A percentile compares a stretch with the other conserved stretches of the same genome.
Evolutionary conservation across 2,113 vertebrate species (phyloP).

Genomic region (Pavo muticus): DNA sequence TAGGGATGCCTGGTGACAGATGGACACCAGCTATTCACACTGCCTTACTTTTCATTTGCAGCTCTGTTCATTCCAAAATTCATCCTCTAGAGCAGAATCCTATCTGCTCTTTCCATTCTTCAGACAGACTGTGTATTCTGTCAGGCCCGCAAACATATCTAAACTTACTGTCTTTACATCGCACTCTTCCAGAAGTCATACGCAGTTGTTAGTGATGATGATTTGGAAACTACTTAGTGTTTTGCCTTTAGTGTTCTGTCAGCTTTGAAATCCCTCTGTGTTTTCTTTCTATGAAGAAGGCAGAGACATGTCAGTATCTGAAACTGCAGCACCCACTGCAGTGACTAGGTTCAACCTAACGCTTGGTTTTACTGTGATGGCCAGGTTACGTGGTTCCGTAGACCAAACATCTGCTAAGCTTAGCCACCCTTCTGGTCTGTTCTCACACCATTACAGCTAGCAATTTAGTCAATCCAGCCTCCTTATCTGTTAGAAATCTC

Average conservation of each 20-base stretch:
- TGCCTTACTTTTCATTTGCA: fast-evolving
- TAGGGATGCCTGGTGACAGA: background rate
- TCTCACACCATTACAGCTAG: background rate
- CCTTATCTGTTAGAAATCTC: background rate
- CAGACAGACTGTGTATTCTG: background rate
- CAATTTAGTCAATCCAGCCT: background rate
- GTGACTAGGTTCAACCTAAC: background rate
- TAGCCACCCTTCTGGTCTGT: background rate
- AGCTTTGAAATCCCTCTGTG: background rate
- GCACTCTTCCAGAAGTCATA: background rate
- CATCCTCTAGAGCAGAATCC: background rate
- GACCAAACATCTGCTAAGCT: background rate
- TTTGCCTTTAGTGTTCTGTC: background rate
- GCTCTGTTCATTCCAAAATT: background rate
- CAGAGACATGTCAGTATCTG: background rate
- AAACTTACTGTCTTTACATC: background rate
- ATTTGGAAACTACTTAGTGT: background rate
- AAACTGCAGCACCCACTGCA: background rate
- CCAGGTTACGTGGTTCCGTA: background rate
- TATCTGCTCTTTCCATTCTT: background rate
- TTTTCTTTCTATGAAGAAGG: background rate
- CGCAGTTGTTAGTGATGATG: background rate
- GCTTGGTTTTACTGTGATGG: background rate
- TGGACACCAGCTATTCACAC: background rate
- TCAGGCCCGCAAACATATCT: background rate